A percentile compares a stretch with the other conserved stretches of the same genome.
These are phyloP conservation scores for Forbesichthys papilliferus DNA, from an alignment of 2,113 vertebrate genomes.

Conservation along the genomic window DNA sequence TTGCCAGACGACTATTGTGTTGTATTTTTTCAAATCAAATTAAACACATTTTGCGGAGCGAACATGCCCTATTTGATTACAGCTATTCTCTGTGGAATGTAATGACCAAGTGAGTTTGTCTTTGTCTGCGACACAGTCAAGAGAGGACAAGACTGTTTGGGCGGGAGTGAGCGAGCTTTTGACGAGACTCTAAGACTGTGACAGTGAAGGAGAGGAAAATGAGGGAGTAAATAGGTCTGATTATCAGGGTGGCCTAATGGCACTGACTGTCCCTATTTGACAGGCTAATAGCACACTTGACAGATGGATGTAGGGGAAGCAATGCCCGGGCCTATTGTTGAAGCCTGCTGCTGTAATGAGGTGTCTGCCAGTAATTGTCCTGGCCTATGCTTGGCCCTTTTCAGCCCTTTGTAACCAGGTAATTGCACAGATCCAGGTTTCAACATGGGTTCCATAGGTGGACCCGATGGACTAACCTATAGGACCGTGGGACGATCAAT, in stretches of 20 bases:
- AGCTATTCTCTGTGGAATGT: slow-evolving; percentile 28
- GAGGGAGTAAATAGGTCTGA: slow-evolving; percentile 71
- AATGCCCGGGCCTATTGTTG: slow-evolving; percentile 69
- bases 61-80: slow-evolving; percentile 45
- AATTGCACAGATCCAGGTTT: slow-evolving; percentile 64
- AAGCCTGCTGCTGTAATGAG: slow-evolving; percentile 71
- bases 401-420: slow-evolving; percentile 59
- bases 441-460: slow-evolving; percentile 25
- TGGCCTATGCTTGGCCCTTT: slow-evolving; percentile 55
- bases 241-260: slow-evolving; percentile 73
- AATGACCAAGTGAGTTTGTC: slow-evolving; percentile 44
- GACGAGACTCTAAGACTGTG: slow-evolving; percentile 42
- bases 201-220: slow-evolving; percentile 59
- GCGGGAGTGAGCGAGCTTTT: slow-evolving; percentile 28
- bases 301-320: slow-evolving; percentile 72
- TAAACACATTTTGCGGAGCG: slow-evolving; percentile 3
- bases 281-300: slow-evolving; percentile 76
- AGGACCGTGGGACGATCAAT: slow-evolving; percentile 30
- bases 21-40: no score
- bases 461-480: slow-evolving; percentile 13
- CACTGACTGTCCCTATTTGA: slow-evolving; percentile 67
- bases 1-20: no score
- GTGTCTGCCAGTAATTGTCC: slow-evolving; percentile 74
- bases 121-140: slow-evolving; percentile 45
- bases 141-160: slow-evolving; percentile 14